Base-by-base conservation (phyloP, 2,797 vertebrate genomes). In the Cyclopterus lumpus region DNA sequence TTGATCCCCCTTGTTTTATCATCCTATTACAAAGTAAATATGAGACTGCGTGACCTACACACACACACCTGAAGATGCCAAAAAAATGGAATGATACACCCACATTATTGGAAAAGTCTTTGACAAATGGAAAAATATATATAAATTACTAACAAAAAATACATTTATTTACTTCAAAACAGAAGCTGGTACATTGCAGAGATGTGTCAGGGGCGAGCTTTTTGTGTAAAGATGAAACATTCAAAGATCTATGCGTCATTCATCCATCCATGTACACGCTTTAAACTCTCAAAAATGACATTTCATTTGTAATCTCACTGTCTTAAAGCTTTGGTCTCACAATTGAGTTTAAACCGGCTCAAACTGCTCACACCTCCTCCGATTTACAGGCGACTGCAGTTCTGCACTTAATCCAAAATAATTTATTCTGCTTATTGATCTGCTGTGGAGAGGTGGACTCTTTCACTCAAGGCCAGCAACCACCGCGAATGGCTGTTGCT, bases 361-460 rank as follows among this genome's bases (percentile, higher is more conserved):
- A 57, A 80, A 60, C 40, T 64, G 16, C 22, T 65, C 64, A 61
- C 40, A 59, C 34, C 24, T 65, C 60, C 44, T 71, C 48, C 69
- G 67, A 78, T 58, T 51, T 60, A 58, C 38, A 66, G 8, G 55
- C 58, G 67, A 30, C 75, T 30, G 64, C 59, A 62, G 67, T 70
- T 59, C 55, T 20, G 69, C 74, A 70, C 73, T 67, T 67, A 38
- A 84, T 79, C 67, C 67, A 58, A 87, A 86, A 82, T 83, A 71
- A 81, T 85, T 28, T 78, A 87, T 88, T 83, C 75, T 49, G 30
- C 20, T 44, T 79, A 87, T 80, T 72, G 80, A 89, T 88, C 74
- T 49, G 5, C 60, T 34, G 66, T 65, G 67, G 57, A 76, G 70
- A 81, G 55, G 64, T 71, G 66, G 82, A 81, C 32, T 82, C 70